Base-by-base conservation (phyloP, 2,888 invertebrate species). In the Pandemis cinnamomeana region DNA sequence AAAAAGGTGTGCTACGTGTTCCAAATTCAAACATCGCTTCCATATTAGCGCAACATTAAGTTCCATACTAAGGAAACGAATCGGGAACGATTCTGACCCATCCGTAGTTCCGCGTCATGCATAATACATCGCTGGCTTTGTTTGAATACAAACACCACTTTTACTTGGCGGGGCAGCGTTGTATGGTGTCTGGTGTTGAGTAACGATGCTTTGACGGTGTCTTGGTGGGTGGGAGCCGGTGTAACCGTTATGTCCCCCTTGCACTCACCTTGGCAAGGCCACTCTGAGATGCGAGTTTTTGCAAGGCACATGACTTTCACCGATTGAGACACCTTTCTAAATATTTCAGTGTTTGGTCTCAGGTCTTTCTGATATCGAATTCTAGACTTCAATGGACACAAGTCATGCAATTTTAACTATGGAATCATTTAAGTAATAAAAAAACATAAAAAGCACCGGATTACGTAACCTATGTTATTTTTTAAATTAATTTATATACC, bases 241-340 rank as follows among this genome's bases (percentile, higher is more conserved):
- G 89, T 81, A 84, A 90, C 94, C 93, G 93, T 93, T 93, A 91
- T 89, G 92, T 89, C 92, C 92, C 91, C 90, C 88, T 90, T 92
- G 91, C 91, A 90, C 84, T 93, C 89, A 93, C 93, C 93, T 93
- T 93, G 93, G 88, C 94, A 94, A 94, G 94, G 94, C 93, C 93
- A 92, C 88, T 78, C 75, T 79, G 87, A 89, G 92, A 91, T 90
- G 91, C 87, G 86, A 91, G 91, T 93, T 94, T 94, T 94, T 93
- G 93, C 93, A 90, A 90, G 87, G 89, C 90, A 88, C 84, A 91
- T 89, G 92, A 94, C 94, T 94, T 94, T 94, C 93, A 92, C 94
- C 94, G 90, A 89, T 91, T 87, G 85, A 89, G 84, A 83, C 82
- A 87, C 92, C 93, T 93, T 93, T 94, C 93, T 92, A 94, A 93